Percentiles rank a stretch among this genome's conserved stretches.
These are phyloP conservation scores for Virgularia gustaviana DNA, from an alignment of 92 coral and sea anemone genomes.

Conservation along the genomic window DNA sequence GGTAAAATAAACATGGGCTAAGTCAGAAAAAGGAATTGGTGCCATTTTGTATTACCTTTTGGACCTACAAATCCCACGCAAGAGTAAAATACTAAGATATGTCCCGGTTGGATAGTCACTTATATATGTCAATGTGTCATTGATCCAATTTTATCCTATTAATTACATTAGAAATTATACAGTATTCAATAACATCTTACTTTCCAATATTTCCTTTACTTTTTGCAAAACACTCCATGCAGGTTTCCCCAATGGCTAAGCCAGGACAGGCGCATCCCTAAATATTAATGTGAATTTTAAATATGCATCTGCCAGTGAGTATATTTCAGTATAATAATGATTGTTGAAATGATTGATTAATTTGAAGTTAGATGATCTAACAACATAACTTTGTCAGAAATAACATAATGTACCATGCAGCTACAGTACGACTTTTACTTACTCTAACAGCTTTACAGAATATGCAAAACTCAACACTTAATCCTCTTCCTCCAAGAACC, in stretches of 20 bases:
- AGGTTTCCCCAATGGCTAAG: conserved; percentile 7
- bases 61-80: too few relatives aligned
- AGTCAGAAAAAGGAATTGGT: too few relatives aligned
- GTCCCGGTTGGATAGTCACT: too few relatives aligned
- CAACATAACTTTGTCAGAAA: too few relatives aligned
- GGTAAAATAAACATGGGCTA: too few relatives aligned
- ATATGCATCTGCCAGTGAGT: too few relatives aligned
- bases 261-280: conserved; percentile 13
- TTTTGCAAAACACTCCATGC: conserved; percentile 5
- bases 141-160: neutral
- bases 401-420: neutral
- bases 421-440: conserved; percentile 1
- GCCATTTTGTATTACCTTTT: too few relatives aligned
- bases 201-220: conserved; percentile 17
- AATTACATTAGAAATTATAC: neutral
- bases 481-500: conserved; percentile 3
- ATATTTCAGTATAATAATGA: too few relatives aligned
- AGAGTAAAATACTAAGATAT: too few relatives aligned
- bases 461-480: conserved; percentile 6
- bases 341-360: too few relatives aligned
- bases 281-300: neutral
- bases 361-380: too few relatives aligned
- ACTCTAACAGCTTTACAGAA: conserved; percentile 12
- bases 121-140: too few relatives aligned
- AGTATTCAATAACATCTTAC: neutral